phyloP scores from a whole-genome alignment of 2,888 invertebrate genomes.

The Hemicrepidius hirtus region DNA sequence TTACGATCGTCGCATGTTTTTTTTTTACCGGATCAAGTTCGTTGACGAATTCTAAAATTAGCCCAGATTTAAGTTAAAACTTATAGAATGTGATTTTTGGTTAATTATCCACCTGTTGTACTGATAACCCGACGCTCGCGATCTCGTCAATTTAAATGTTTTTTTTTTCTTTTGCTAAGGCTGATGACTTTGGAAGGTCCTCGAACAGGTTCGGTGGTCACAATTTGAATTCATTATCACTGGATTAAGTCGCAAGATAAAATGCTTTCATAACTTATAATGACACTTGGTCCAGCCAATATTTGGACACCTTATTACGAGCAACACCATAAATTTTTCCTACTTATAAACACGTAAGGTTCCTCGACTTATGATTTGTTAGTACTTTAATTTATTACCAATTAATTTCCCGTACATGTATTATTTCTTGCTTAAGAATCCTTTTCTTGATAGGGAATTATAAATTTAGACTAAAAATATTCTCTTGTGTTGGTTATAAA shows the following conservation, averaged over 20 bases:
- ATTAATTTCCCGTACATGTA: too few species aligned
- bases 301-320: slow-evolving; percentile 35
- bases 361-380: neutral
- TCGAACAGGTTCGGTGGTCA: slow-evolving; percentile 23
- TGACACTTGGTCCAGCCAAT: slow-evolving; percentile 26
- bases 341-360: neutral
- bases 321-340: slow-evolving; percentile 20
- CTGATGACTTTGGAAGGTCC: slow-evolving; percentile 33
- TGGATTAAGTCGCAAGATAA: slow-evolving; percentile 38
- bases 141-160: slow-evolving; percentile 10
- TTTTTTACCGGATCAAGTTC: neutral
- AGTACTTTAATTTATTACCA: slow-evolving; percentile 11
- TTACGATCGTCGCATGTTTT: neutral
- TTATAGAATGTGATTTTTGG: neutral
- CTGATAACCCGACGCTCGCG: neutral
- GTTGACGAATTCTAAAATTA: slow-evolving; percentile 18
- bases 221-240: slow-evolving; percentile 33
- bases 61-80: neutral
- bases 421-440: too few species aligned
- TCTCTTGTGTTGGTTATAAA: neutral
- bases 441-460: too few species aligned
- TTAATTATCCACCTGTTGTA: slow-evolving; percentile 11
- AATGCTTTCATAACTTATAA: slow-evolving; percentile 32
- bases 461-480: too few species aligned
- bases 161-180: slow-evolving; percentile 3